These are phyloP conservation scores for Furnarius figulus DNA, from an alignment of 2,113 vertebrate genomes.

Conservation along the genomic window DNA sequence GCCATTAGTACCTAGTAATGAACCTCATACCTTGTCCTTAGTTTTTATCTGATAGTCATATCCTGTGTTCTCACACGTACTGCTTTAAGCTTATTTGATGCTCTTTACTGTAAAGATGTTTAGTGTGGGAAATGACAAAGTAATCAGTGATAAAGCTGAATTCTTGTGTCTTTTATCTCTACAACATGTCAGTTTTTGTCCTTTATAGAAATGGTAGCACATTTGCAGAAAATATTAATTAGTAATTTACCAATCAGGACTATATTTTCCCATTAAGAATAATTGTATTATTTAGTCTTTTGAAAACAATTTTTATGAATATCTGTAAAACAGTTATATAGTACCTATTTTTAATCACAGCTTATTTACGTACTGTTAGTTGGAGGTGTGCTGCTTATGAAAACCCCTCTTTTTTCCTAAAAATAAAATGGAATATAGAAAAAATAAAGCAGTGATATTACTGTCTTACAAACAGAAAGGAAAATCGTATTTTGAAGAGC, in stretches of 20 bases:
- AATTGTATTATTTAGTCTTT: background rate
- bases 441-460: background rate
- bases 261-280: background rate
- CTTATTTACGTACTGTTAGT: background rate
- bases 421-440: background rate
- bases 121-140: background rate
- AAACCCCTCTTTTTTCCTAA: background rate
- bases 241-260: background rate
- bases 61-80: background rate
- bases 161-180: background rate
- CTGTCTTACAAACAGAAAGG: background rate
- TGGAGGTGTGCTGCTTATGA: background rate
- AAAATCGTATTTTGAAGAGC: background rate
- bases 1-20: background rate
- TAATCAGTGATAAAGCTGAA: background rate
- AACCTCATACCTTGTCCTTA: background rate
- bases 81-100: background rate
- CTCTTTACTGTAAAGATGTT: background rate
- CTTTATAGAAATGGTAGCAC: background rate
- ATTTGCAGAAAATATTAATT: background rate
- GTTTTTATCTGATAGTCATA: background rate
- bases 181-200: background rate
- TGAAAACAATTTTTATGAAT: background rate
- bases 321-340: background rate
- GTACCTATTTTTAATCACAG: background rate